Evolutionary conservation across 1,140 invertebrate species (phyloP).

Genomic region (Orchestia grillus): DNA sequence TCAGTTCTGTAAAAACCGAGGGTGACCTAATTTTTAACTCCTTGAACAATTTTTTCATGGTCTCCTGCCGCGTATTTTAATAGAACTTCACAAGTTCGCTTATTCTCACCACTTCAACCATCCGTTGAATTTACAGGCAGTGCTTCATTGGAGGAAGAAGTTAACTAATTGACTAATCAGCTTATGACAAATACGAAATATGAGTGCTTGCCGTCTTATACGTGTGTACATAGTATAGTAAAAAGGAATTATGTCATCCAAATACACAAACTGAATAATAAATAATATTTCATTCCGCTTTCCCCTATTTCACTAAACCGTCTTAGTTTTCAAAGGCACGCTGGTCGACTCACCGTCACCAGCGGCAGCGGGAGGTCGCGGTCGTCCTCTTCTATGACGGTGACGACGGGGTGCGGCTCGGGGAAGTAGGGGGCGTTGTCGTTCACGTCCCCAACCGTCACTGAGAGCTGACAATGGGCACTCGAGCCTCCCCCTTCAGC

Average conservation of each 20-base stretch:
- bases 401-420: constrained; percentile 22
- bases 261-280: too few species aligned
- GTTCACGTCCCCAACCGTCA: constrained; percentile 55
- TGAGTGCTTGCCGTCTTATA: too few species aligned
- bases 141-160: not conserved
- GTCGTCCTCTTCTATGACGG: constrained; percentile 60
- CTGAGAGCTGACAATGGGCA: constrained; percentile 51
- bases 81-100: not conserved
- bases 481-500: constrained; percentile 53
- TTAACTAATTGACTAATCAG: not conserved
- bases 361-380: constrained; percentile 56
- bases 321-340: too few species aligned
- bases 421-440: constrained; percentile 58
- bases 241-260: too few species aligned
- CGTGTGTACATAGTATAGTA: too few species aligned
- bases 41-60: not conserved
- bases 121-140: not conserved
- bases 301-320: too few species aligned
- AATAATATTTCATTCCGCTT: too few species aligned
- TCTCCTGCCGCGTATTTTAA: not conserved
- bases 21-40: not conserved
- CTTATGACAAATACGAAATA: too few species aligned
- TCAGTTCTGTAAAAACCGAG: not conserved
- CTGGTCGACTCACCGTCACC: constrained; percentile 31
- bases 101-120: not conserved